Evolutionary conservation across 1,140 invertebrate species (phyloP).

Genomic region (Drosophila ercepeae): DNA sequence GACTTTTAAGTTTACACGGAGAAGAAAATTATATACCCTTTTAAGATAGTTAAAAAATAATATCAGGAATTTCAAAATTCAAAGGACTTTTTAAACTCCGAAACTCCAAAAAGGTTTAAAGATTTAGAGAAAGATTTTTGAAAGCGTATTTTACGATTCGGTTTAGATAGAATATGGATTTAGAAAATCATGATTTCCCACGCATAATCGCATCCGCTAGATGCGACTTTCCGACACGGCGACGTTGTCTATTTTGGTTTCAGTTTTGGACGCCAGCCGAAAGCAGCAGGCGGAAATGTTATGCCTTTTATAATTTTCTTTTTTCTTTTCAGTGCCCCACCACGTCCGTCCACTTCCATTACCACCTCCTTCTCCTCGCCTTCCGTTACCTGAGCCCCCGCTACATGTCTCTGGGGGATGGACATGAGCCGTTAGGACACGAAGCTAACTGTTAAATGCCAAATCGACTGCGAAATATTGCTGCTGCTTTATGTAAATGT

Average conservation of each 20-base stretch:
- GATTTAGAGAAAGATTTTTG: too few species aligned
- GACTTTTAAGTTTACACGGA: not conserved
- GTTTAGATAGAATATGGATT: not conserved
- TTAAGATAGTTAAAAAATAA: too few species aligned
- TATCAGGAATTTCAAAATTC: too few species aligned
- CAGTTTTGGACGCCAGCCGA: conserved; percentile 55
- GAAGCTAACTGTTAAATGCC: conserved; percentile 61
- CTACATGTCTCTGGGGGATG: conserved; percentile 23
- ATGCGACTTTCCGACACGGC: conserved; percentile 23
- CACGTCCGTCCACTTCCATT: conserved; percentile 19
- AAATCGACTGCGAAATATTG: conserved; percentile 64
- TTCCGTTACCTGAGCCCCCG: conserved; percentile 54
- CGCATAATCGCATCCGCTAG: conserved; percentile 21
- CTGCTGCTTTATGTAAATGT: conserved; percentile 45
- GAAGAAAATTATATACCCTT: too few species aligned
- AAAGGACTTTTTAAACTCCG: too few species aligned
- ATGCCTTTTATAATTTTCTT: conserved; percentile 63
- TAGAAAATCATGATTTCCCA: not conserved
- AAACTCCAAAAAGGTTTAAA: too few species aligned
- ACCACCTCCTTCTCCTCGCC: conserved; percentile 5
- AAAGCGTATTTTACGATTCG: too few species aligned
- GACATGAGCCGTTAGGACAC: conserved; percentile 52
- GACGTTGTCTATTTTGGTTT: conserved; percentile 72
- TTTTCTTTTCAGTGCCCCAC: conserved; percentile 34
- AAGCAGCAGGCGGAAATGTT: conserved; percentile 64